Percentiles rank a stretch among this genome's conserved stretches.
phyloP scores from a whole-genome alignment of 1,140 invertebrate genomes.

The Drosophila varians region DNA sequence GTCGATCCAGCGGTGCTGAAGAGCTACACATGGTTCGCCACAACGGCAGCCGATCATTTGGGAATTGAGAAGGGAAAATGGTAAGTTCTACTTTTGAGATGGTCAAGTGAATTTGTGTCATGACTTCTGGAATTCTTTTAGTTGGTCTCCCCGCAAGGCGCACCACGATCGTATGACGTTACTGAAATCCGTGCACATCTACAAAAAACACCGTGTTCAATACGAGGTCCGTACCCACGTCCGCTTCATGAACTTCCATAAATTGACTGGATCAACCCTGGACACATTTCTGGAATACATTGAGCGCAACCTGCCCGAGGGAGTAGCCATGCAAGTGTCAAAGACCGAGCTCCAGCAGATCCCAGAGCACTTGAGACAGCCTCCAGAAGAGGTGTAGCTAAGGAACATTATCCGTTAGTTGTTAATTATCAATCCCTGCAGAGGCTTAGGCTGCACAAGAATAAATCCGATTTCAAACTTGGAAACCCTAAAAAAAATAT shows the following conservation, averaged over 20 bases:
- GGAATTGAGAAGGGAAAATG: slow-evolving; percentile 90
- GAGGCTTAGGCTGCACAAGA: background rate
- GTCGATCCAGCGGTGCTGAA: slow-evolving; percentile 94
- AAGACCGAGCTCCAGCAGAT: slow-evolving; percentile 86
- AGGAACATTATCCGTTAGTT: background rate
- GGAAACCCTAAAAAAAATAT: too few species aligned
- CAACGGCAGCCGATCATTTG: slow-evolving; percentile 90
- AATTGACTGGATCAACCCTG: slow-evolving; percentile 96
- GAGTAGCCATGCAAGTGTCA: slow-evolving; percentile 95
- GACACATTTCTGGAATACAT: slow-evolving; percentile 98
- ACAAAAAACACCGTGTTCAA: slow-evolving; percentile 97
- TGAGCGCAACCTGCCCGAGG: slow-evolving; percentile 98
- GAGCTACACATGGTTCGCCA: slow-evolving; percentile 94
- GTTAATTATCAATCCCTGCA: background rate
- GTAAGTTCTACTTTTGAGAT: slow-evolving; percentile 84
- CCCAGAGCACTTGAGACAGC: slow-evolving; percentile 81
- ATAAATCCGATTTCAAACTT: too few species aligned
- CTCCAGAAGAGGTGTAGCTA: slow-evolving; percentile 63
- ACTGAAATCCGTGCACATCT: slow-evolving; percentile 94
- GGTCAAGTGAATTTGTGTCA: background rate
- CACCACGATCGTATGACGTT: slow-evolving; percentile 91
- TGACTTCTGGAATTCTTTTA: slow-evolving; percentile 77
- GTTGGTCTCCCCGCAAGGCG: slow-evolving; percentile 89
- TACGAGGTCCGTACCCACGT: slow-evolving; percentile 98
- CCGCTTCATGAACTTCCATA: slow-evolving; percentile 91